phyloP scores from a whole-genome alignment of 2,797 vertebrate species.

The Naso thynnoides region DNA sequence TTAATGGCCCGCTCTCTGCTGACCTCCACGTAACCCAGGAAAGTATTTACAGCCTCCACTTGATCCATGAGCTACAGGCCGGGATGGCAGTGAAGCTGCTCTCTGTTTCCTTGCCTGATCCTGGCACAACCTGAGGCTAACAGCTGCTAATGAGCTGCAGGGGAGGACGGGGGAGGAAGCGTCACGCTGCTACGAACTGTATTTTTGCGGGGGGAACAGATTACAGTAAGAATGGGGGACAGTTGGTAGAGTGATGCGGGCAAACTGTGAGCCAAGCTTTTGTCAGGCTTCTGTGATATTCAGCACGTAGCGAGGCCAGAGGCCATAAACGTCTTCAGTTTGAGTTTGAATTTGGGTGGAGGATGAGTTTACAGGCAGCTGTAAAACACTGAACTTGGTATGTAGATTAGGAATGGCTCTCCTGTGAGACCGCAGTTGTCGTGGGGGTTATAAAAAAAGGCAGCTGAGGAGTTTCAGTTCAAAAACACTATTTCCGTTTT shows the following conservation, averaged over 20 bases:
- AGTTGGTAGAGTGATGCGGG: constrained; percentile 58
- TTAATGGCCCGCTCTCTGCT: constrained; percentile 74
- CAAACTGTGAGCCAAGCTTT: constrained; percentile 46
- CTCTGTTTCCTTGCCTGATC: constrained; percentile 38
- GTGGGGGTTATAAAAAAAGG: constrained; percentile 57
- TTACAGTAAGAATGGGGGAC: constrained; percentile 51
- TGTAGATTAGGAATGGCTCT: constrained; percentile 57
- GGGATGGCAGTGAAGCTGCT: constrained; percentile 28
- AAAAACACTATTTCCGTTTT: constrained; percentile 39
- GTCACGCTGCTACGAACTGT: constrained; percentile 31
- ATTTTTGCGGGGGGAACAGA: constrained; percentile 33
- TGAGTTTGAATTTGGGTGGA: constrained; percentile 81
- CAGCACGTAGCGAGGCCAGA: constrained; percentile 62
- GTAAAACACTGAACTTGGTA: constrained; percentile 85
- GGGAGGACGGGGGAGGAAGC: constrained; percentile 18
- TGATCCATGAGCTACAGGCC: constrained; percentile 78
- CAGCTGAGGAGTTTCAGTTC: constrained; percentile 51
- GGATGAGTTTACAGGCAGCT: constrained; percentile 78
- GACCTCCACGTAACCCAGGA: constrained; percentile 78
- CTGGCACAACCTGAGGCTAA: constrained; percentile 44
- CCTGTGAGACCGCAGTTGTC: constrained; percentile 63
- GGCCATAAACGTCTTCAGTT: constrained; percentile 75
- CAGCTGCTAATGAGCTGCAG: constrained; percentile 67
- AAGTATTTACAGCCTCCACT: constrained; percentile 85
- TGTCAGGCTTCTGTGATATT: constrained; percentile 77